A percentile compares a stretch with the other conserved stretches of the same genome.
phyloP scores from a whole-genome alignment of 2,113 vertebrate species.

The Geothlypis trichas region DNA sequence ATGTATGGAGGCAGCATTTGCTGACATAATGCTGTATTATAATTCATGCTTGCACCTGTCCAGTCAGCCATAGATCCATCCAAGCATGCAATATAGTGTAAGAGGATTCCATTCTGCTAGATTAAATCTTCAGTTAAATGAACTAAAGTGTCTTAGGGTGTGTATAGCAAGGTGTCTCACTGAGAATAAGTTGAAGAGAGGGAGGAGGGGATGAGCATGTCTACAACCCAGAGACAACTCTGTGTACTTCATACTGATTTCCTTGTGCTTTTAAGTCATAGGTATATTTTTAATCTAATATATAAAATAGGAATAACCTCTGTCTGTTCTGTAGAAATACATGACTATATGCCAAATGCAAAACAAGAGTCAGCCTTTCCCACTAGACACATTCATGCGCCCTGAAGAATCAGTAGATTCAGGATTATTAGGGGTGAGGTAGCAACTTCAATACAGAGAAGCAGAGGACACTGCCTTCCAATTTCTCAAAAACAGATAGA shows the following conservation, averaged over 20 bases:
- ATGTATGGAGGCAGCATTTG: not conserved
- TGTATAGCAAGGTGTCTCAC: not conserved
- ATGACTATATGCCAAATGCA: not conserved
- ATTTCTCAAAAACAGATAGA: not conserved
- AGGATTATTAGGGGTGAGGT: not conserved
- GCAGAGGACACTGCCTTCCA: not conserved
- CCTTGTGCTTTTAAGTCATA: not conserved
- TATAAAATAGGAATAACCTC: not conserved
- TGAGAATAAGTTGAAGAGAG: not conserved
- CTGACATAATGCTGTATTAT: constrained; percentile 17
- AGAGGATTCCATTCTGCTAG: constrained; percentile 54
- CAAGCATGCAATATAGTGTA: constrained; percentile 11
- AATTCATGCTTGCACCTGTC: constrained; percentile 36
- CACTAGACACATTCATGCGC: not conserved
- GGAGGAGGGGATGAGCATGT: not conserved
- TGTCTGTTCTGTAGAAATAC: not conserved
- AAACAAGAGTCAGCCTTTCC: not conserved
- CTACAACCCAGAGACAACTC: not conserved
- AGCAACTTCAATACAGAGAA: not conserved
- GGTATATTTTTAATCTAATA: not conserved
- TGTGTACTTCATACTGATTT: not conserved
- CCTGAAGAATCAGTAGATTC: not conserved
- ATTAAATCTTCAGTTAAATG: constrained; percentile 60
- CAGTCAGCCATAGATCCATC: constrained; percentile 34
- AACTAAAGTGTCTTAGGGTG: constrained; percentile 8